A percentile compares a stretch with the other conserved stretches of the same genome.
Evolutionary conservation across 1,140 invertebrate genomes (phyloP).

Genomic region (Lepidurus apus): DNA sequence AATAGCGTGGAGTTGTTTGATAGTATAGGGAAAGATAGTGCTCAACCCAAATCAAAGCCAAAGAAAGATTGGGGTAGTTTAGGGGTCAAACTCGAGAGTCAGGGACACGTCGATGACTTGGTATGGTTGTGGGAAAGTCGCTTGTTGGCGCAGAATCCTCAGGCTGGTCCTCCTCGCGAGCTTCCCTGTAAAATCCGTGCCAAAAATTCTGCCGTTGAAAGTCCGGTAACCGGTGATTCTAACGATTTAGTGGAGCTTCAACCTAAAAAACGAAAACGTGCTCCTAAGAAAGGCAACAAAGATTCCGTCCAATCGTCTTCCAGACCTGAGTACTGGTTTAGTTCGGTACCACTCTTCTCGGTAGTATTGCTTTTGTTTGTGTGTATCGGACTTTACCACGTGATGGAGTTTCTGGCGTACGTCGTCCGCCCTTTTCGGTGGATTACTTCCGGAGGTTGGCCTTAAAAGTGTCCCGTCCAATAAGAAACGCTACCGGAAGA

Average conservation of each 20-base stretch:
- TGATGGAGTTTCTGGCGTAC: constrained; percentile 5
- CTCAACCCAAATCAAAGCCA: constrained; percentile 5
- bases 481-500: background rate
- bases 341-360: background rate
- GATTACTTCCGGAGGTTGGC: background rate
- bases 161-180: background rate
- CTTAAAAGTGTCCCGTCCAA: background rate
- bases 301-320: constrained; percentile 14
- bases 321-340: background rate
- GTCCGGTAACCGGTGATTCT: background rate
- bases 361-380: constrained; percentile 4
- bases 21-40: background rate
- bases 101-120: constrained; percentile 28
- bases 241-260: background rate
- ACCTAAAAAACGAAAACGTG: background rate
- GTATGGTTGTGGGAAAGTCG: constrained; percentile 33
- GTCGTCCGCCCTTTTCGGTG: background rate
- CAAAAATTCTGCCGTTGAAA: background rate
- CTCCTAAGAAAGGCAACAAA: constrained; percentile 30
- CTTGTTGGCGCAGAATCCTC: constrained; percentile 20
- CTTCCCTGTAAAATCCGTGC: background rate
- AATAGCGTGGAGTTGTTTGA: constrained; percentile 28
- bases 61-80: constrained; percentile 33
- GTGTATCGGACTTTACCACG: background rate
- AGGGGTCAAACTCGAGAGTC: constrained; percentile 29